Conservation (phyloP, 92 coral and sea anemone species). For the Umimayanthus chanpuru region DNA sequence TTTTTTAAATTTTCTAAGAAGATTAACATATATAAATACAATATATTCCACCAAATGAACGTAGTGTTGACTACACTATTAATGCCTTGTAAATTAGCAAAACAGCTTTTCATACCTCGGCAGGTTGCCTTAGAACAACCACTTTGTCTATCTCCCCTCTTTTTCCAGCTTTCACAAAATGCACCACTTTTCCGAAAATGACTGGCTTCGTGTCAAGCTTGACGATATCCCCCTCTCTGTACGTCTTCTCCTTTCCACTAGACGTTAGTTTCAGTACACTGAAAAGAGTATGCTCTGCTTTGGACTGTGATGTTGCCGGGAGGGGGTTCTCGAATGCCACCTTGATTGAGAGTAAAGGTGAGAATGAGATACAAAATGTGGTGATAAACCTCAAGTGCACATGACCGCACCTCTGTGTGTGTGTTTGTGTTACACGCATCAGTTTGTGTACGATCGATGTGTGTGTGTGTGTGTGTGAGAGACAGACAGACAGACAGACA, state of each 20-base stretch:
- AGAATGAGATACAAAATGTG: neutral
- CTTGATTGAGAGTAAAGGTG: constrained; percentile 37
- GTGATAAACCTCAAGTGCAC: no score
- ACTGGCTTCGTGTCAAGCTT: constrained; percentile 83
- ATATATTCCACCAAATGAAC: neutral
- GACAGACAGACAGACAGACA: no score
- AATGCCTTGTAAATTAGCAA: neutral
- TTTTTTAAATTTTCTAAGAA: no score
- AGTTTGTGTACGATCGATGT: no score
- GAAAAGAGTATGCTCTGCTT: constrained; percentile 47
- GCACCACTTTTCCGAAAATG: constrained; percentile 74
- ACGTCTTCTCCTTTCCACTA: constrained; percentile 67
- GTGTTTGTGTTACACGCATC: no score
- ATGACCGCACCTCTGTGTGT: no score
- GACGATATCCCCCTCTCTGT: constrained; percentile 64
- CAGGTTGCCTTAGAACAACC: constrained; percentile 78
- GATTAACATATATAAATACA: neutral
- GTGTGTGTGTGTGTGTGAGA: no score
- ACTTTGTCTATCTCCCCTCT: constrained; percentile 79
- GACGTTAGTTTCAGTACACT: constrained; percentile 69
- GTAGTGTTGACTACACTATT: neutral
- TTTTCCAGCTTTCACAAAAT: constrained; percentile 72
- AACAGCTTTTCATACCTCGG: constrained; percentile 57
- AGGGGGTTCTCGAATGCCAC: constrained; percentile 70
- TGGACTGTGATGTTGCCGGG: constrained; percentile 63